Conservation (phyloP, 1,140 invertebrate species). For the Bombus ignitus region DNA sequence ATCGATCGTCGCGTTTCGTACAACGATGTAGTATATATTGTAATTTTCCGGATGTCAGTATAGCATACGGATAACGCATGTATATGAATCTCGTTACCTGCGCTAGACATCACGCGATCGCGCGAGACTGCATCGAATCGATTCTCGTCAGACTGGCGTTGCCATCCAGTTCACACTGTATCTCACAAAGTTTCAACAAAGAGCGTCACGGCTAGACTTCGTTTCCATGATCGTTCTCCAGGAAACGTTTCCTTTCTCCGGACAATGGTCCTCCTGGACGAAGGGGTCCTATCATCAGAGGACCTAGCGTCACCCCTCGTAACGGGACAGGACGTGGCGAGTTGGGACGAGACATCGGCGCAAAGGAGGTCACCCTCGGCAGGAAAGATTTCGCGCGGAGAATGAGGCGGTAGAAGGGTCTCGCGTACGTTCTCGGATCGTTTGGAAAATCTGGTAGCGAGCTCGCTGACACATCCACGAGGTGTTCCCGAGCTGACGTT, state of each 20-base stretch:
- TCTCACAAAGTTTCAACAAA: background rate
- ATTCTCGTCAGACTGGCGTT: background rate
- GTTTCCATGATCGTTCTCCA: background rate
- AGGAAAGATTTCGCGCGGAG: background rate
- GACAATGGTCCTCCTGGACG: background rate
- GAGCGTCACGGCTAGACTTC: background rate
- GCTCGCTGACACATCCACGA: constrained; percentile 23
- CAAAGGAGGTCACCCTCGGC: constrained; percentile 45
- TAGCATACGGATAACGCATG: background rate
- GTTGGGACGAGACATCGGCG: background rate
- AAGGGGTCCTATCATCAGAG: background rate
- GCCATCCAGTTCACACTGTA: too few species aligned
- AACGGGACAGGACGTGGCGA: constrained; percentile 13
- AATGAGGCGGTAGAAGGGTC: background rate
- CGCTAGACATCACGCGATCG: background rate
- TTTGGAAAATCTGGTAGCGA: constrained; percentile 30
- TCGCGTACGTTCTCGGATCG: constrained; percentile 3
- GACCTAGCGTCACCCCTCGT: constrained; percentile 15
- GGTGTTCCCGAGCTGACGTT: constrained; percentile 51
- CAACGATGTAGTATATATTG: too few species aligned
- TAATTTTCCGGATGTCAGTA: too few species aligned
- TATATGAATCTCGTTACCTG: background rate
- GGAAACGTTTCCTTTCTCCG: background rate
- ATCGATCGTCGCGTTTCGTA: background rate
- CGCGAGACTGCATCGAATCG: background rate